These are phyloP conservation scores for Microtus richardsoni DNA, from an alignment of 2,113 vertebrate species.

Conservation along the genomic window DNA sequence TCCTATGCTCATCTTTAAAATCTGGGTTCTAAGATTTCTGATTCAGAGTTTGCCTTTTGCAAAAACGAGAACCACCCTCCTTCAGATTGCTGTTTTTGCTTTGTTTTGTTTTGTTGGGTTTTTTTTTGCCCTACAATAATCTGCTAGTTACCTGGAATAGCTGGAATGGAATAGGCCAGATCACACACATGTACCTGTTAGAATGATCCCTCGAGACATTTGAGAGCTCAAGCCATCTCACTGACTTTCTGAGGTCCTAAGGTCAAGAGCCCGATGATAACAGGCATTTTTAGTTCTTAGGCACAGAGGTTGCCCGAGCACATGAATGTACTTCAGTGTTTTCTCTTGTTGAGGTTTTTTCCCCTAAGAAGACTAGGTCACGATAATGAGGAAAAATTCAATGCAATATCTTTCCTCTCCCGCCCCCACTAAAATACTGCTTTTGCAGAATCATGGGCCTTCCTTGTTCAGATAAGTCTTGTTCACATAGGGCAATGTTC, in stretches of 20 bases:
- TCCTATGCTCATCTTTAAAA: too few relatives aligned
- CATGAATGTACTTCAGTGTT: background rate
- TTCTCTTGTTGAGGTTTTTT: background rate
- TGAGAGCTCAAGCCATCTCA: background rate
- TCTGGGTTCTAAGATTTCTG: background rate
- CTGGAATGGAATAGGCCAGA: too few relatives aligned
- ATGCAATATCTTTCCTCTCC: background rate
- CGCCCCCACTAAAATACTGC: accelerated
- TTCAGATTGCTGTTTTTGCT: background rate
- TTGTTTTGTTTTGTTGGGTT: background rate
- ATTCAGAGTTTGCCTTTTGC: background rate
- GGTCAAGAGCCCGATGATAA: background rate
- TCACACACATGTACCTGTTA: background rate
- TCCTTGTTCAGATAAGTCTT: background rate
- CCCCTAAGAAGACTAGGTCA: background rate
- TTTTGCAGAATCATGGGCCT: background rate
- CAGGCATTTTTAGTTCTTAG: background rate
- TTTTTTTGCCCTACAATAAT: background rate
- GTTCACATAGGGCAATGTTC: background rate
- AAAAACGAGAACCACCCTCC: background rate
- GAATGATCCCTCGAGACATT: background rate
- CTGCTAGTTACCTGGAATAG: background rate
- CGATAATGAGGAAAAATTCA: background rate
- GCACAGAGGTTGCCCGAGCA: background rate
- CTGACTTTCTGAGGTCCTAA: background rate